These are phyloP conservation scores for Phthorimaea operculella DNA, from an alignment of 1,140 invertebrate species.

Conservation along the genomic window DNA sequence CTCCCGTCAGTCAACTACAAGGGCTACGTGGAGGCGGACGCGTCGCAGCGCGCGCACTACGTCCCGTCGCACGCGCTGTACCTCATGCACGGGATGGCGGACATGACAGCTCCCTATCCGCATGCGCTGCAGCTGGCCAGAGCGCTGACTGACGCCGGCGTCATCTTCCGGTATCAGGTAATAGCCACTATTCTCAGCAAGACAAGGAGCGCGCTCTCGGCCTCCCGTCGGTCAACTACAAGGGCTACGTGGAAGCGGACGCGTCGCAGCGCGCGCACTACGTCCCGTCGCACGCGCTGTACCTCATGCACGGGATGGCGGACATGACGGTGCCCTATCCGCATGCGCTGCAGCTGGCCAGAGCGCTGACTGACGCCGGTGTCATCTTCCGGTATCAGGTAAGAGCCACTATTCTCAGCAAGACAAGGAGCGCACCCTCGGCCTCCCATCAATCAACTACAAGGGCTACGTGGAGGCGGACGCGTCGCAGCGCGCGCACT, in stretches of 20 bases:
- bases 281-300: constrained; percentile 86
- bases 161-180: constrained; percentile 93
- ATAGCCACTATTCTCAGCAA: no score
- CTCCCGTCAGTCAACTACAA: constrained; percentile 89
- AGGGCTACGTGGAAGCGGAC: constrained; percentile 92
- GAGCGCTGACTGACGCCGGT: constrained; percentile 85
- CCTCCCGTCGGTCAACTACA: constrained; percentile 87
- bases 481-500: constrained; percentile 84
- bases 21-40: constrained; percentile 92
- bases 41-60: constrained; percentile 85
- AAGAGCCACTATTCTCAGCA: no score
- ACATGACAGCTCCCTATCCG: constrained; percentile 92
- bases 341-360: constrained; percentile 88
- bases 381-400: constrained; percentile 93
- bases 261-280: constrained; percentile 86
- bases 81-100: constrained; percentile 89
- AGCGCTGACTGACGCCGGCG: constrained; percentile 84
- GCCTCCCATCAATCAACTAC: constrained; percentile 87
- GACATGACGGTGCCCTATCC: constrained; percentile 94
- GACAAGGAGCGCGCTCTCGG: constrained; percentile 92
- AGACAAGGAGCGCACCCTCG: constrained; percentile 91
- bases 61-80: constrained; percentile 88
- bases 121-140: constrained; percentile 90
- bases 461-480: constrained; percentile 93
- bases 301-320: constrained; percentile 89